Conservation (phyloP, 2,113 vertebrate genomes). For the Callospermophilus lateralis region DNA sequence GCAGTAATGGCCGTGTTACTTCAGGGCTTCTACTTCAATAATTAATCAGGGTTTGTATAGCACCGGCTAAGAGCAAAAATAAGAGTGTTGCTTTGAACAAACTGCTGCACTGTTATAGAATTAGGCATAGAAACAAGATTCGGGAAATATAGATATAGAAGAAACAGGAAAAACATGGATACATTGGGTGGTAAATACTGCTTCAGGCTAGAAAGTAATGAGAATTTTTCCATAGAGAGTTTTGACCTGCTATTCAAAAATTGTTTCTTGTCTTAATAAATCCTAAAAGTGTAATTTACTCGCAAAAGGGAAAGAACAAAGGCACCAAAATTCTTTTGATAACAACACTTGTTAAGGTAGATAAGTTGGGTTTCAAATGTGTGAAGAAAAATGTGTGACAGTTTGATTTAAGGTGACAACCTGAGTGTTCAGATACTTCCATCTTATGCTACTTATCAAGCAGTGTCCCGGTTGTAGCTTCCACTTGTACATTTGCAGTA, state of each 20-base stretch:
- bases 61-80: conserved; percentile 97
- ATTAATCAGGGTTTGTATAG: conserved; percentile 97
- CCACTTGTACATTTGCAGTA: conserved; percentile 76
- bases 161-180: conserved; percentile 92
- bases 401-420: conserved; percentile 93
- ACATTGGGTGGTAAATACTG: conserved; percentile 92
- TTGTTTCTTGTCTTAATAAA: conserved; percentile 99
- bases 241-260: conserved; percentile 96
- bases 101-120: conserved; percentile 94
- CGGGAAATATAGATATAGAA: conserved; percentile 92
- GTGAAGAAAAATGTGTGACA: conserved; percentile 92
- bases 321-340: conserved; percentile 92
- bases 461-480: conserved; percentile 78
- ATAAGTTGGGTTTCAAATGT: conserved; percentile 93
- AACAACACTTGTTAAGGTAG: conserved; percentile 95
- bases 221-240: conserved; percentile 96
- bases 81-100: conserved; percentile 94
- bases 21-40: conserved; percentile 95
- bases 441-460: conserved; percentile 86
- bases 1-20: conserved; percentile 93
- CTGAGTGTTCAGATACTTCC: conserved; percentile 90
- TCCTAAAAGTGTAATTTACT: conserved; percentile 99
- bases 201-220: conserved; percentile 99
- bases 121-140: conserved; percentile 91
- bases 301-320: conserved; percentile 95